phyloP scores from a whole-genome alignment of 2,888 invertebrate genomes.

The Agrochola circellaris region DNA sequence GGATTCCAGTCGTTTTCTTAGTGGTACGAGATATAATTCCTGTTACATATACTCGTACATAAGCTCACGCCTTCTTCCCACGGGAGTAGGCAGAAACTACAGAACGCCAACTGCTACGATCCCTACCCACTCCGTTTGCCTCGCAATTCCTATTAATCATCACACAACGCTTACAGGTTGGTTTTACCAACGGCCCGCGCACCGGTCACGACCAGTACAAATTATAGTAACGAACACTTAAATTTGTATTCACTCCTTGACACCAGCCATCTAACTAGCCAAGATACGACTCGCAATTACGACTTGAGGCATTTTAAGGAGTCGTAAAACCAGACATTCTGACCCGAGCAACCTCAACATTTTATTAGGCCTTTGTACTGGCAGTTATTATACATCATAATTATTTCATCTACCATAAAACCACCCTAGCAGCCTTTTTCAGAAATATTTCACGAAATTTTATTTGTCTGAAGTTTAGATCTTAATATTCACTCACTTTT shows the following conservation, averaged over 20 bases:
- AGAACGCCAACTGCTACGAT: not conserved
- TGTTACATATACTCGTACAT: not conserved
- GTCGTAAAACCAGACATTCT: slow-evolving; percentile 48
- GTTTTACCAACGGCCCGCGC: not conserved
- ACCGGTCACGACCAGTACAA: slow-evolving; percentile 4
- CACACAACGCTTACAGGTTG: not conserved
- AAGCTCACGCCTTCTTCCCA: not conserved
- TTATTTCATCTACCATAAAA: slow-evolving; percentile 59
- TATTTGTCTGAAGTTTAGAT: slow-evolving; percentile 33
- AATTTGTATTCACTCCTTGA: slow-evolving; percentile 46
- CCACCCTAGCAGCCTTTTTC: slow-evolving; percentile 9
- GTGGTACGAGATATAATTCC: not conserved
- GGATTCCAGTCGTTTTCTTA: not conserved
- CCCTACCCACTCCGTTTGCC: not conserved
- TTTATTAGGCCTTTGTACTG: slow-evolving; percentile 47
- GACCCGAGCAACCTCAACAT: slow-evolving; percentile 42
- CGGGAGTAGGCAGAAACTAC: not conserved
- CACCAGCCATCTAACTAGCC: slow-evolving; percentile 39
- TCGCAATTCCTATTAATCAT: not conserved
- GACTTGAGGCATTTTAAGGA: slow-evolving; percentile 27
- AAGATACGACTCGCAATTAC: slow-evolving; percentile 45
- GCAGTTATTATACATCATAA: slow-evolving; percentile 59
- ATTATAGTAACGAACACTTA: slow-evolving; percentile 25
- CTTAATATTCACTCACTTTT: slow-evolving; percentile 47
- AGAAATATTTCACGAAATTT: slow-evolving; percentile 47